phyloP scores from a whole-genome alignment of 2,113 vertebrate genomes.

The Sinocyclocheilus maitianheensis region DNA sequence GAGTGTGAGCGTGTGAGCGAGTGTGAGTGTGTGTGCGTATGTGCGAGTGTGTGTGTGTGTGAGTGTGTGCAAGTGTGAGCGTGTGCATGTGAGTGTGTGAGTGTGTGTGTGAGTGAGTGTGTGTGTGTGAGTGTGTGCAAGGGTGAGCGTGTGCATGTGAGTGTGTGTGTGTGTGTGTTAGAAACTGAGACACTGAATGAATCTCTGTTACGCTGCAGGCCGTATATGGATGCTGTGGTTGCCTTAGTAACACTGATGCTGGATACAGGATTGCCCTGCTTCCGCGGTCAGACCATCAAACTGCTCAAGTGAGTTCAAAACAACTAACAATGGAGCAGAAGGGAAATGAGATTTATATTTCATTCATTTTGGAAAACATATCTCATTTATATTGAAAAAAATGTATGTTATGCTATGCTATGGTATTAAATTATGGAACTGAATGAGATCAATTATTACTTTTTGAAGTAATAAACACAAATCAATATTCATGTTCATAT shows the following conservation, averaged over 20 bases:
- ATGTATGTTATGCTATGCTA: too few species aligned
- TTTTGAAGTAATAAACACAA: too few species aligned
- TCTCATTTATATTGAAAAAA: too few species aligned
- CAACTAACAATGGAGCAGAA: not conserved
- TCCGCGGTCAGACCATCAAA: constrained; percentile 97
- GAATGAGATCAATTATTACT: too few species aligned
- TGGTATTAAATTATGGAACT: too few species aligned
- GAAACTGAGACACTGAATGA: not conserved
- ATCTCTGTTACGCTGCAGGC: constrained; percentile 70
- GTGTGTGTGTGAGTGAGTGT: not conserved
- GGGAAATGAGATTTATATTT: too few species aligned
- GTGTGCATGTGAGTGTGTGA: not conserved
- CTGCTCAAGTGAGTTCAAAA: constrained; percentile 86
- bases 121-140: not conserved
- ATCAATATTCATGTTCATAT: too few species aligned
- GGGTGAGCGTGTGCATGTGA: too few species aligned
- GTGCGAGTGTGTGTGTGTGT: not conserved
- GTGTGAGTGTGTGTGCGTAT: not conserved
- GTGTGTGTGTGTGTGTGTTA: not conserved
- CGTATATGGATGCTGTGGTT: constrained; percentile 97
- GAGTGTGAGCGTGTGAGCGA: not conserved
- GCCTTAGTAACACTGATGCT: constrained; percentile 89
- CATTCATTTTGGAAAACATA: too few species aligned
- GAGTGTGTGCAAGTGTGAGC: too few species aligned
- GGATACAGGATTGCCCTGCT: constrained; percentile 95